These are phyloP conservation scores for Pollicipes pollicipes DNA, from an alignment of 1,140 invertebrate species.

Conservation along the genomic window DNA sequence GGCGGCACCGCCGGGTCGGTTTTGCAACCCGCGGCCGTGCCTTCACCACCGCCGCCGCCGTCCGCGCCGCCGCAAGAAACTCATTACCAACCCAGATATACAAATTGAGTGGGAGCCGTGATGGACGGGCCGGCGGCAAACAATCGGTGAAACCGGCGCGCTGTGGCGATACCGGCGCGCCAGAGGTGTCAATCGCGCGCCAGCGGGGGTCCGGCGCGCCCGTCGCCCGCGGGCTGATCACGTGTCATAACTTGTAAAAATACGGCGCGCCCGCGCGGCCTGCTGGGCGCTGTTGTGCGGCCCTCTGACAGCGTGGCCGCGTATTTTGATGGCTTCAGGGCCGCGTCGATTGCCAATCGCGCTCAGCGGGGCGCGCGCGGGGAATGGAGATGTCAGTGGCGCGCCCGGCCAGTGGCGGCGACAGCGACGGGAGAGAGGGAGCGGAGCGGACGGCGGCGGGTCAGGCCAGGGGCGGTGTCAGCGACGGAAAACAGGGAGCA, in stretches of 20 bases:
- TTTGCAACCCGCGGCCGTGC: background rate
- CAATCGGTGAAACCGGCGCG: background rate
- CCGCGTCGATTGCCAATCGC: background rate
- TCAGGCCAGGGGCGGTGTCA: background rate
- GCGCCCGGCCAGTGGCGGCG: background rate
- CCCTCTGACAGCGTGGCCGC: background rate
- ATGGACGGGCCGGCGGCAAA: background rate
- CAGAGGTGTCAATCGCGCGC: background rate
- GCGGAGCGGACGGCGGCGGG: background rate
- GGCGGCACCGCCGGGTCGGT: background rate
- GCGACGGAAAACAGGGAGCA: conserved; percentile 1
- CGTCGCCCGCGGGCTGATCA: no score
- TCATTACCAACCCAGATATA: background rate
- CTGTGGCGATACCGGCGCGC: background rate
- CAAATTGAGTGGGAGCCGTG: background rate
- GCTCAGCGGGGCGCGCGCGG: background rate
- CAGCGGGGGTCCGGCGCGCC: no score
- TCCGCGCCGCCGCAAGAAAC: background rate
- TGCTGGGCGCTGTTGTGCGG: background rate
- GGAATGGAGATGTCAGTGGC: conserved; percentile 2
- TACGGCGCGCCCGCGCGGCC: background rate
- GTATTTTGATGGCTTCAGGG: conserved; percentile 5
- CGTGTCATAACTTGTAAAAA: conserved; percentile 4
- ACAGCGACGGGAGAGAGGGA: conserved; percentile 3
- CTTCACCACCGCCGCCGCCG: no score